Percentiles rank a stretch among this genome's conserved stretches.
These are phyloP conservation scores for Mastomys coucha DNA, from an alignment of 2,113 vertebrate genomes.

Conservation along the genomic window DNA sequence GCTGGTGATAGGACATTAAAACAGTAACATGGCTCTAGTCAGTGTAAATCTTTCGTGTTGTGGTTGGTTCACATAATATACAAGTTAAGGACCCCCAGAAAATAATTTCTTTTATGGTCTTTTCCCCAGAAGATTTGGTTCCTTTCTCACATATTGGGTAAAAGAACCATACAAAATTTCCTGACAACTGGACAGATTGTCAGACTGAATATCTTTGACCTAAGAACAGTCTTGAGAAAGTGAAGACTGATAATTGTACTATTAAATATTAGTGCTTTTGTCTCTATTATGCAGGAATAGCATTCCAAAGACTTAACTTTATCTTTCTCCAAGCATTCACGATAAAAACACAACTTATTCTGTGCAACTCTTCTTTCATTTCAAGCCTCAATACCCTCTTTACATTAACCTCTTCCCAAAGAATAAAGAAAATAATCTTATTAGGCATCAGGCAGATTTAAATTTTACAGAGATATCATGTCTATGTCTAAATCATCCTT, in stretches of 20 bases:
- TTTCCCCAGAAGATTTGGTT: not conserved
- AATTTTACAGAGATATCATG: not conserved
- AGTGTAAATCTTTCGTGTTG: not conserved
- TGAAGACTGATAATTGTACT: not conserved
- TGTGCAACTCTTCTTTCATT: not conserved
- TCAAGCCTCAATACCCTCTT: not conserved
- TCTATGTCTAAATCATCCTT: conserved; percentile 44
- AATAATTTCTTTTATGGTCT: not conserved
- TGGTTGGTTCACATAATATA: not conserved
- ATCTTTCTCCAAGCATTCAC: conserved; percentile 15
- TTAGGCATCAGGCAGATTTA: not conserved
- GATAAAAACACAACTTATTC: not conserved
- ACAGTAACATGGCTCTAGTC: not conserved
- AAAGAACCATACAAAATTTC: not conserved
- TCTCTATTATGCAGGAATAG: not conserved
- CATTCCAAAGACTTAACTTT: not conserved
- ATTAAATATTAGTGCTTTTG: not conserved
- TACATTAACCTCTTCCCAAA: not conserved
- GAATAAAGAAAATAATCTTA: not conserved
- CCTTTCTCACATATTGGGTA: not conserved
- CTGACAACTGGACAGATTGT: not conserved
- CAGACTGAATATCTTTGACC: not conserved
- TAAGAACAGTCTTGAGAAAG: not conserved
- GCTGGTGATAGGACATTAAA: not conserved
- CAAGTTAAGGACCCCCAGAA: not conserved